Evolutionary conservation across 2,888 invertebrate species (phyloP).

Genomic region (Netelia inedita): DNA sequence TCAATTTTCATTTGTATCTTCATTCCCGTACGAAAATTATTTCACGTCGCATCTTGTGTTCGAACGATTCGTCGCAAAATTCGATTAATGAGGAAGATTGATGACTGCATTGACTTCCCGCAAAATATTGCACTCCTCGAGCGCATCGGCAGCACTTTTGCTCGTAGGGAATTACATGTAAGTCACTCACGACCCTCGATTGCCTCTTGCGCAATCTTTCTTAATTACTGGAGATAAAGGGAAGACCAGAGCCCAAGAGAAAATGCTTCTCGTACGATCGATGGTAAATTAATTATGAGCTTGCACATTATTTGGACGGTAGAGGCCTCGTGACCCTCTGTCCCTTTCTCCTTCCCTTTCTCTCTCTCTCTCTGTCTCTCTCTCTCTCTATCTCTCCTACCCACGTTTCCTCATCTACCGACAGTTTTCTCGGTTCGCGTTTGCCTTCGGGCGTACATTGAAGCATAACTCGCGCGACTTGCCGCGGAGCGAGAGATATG

Average conservation of each 20-base stretch:
- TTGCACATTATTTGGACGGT: conserved; percentile 79
- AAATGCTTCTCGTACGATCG: conserved; percentile 60
- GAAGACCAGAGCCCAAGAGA: conserved; percentile 4
- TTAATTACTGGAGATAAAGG: conserved; percentile 74
- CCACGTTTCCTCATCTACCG: conserved; percentile 46
- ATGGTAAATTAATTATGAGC: conserved; percentile 79
- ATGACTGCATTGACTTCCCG: conserved; percentile 22
- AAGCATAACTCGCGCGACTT: conserved; percentile 38
- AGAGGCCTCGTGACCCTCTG: conserved; percentile 39
- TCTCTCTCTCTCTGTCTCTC: conserved; percentile 39
- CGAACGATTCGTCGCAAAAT: conserved; percentile 1
- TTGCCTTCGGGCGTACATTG: conserved; percentile 8
- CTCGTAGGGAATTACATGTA: conserved; percentile 20
- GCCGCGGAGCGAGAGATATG: conserved; percentile 18
- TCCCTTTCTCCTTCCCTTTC: conserved; percentile 32
- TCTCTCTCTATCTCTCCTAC: neutral
- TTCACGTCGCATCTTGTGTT: neutral
- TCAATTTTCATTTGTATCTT: too few relatives aligned
- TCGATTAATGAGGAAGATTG: conserved; percentile 50
- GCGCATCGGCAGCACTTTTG: conserved; percentile 38
- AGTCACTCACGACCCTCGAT: conserved; percentile 26
- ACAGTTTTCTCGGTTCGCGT: conserved; percentile 39
- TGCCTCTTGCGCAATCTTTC: conserved; percentile 70
- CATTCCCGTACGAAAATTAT: neutral
- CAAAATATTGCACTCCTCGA: conserved; percentile 23